phyloP scores from a whole-genome alignment of 2,888 invertebrate species.

The Rhamnusium bicolor region DNA sequence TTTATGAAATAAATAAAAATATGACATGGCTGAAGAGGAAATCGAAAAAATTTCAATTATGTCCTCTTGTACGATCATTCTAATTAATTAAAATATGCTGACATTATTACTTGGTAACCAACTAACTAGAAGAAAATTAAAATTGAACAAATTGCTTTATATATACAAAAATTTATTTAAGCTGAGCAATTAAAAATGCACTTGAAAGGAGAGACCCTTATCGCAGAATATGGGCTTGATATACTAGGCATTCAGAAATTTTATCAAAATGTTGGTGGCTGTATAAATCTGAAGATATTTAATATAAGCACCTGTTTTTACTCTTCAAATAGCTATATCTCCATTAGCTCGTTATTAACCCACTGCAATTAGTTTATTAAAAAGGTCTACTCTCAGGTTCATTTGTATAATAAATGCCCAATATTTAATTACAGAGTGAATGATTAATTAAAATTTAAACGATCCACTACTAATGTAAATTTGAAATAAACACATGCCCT shows the following conservation, averaged over 20 bases:
- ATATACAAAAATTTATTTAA: background rate
- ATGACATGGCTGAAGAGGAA: background rate
- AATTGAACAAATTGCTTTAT: too few species aligned
- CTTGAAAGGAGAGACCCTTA: constrained; percentile 1
- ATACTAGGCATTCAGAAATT: constrained; percentile 20
- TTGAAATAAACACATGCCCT: background rate
- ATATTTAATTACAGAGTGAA: background rate
- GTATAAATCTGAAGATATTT: background rate
- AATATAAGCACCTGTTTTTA: background rate
- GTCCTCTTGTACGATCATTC: too few species aligned
- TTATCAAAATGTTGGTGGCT: background rate
- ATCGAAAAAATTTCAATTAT: too few species aligned
- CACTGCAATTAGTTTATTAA: constrained; percentile 18
- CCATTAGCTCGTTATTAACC: constrained; percentile 13
- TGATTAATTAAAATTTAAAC: constrained; percentile 6
- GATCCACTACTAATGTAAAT: background rate
- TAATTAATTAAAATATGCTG: too few species aligned
- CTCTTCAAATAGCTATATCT: constrained; percentile 1
- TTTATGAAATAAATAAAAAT: too few species aligned
- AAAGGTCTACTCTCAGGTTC: background rate
- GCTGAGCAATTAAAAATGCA: constrained; percentile 10
- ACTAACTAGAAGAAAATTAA: too few species aligned
- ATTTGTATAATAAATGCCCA: constrained; percentile 5
- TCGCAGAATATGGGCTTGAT: constrained; percentile 4
- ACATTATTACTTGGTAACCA: too few species aligned